Conservation (phyloP, 2,797 vertebrate genomes). For the Champsocephalus gunnari region DNA sequence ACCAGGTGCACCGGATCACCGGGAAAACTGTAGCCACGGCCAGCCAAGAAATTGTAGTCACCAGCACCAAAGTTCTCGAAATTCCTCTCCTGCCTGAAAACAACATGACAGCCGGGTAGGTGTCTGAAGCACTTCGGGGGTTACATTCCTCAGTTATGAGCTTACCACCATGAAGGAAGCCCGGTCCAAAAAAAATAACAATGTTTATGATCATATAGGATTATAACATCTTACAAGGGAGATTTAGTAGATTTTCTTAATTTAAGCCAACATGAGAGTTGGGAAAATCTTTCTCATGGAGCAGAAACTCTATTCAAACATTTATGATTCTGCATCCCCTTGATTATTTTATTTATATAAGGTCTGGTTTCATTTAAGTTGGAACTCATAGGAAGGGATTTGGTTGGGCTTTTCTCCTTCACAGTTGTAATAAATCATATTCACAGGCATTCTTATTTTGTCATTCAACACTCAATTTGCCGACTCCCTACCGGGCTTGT, state of each 20-base stretch:
- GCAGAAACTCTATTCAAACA: conserved; percentile 45
- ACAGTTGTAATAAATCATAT: conserved; percentile 64
- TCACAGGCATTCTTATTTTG: conserved; percentile 61
- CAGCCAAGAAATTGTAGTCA: conserved; percentile 95
- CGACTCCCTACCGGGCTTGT: conserved; percentile 54
- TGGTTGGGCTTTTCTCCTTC: conserved; percentile 57
- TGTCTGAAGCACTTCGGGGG: conserved; percentile 54
- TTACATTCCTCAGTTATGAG: conserved; percentile 65
- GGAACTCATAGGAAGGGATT: conserved; percentile 50
- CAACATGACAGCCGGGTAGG: conserved; percentile 96
- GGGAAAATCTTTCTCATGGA: conserved; percentile 60
- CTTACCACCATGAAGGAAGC: conserved; percentile 56
- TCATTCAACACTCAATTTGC: conserved; percentile 52
- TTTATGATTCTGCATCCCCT: conserved; percentile 49
- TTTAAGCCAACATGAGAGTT: conserved; percentile 61
- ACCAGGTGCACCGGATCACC: conserved; percentile 99
- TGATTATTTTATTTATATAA: conserved; percentile 54
- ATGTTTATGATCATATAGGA: conserved; percentile 45
- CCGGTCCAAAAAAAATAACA: conserved; percentile 41
- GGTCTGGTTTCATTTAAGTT: conserved; percentile 61
- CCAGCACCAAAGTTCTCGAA: conserved; percentile 97
- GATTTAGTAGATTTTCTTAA: conserved; percentile 66
- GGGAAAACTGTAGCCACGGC: conserved; percentile 98
- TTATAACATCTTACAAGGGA: conserved; percentile 57
- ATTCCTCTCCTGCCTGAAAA: conserved; percentile 98